Conservation (phyloP, 2,113 vertebrate genomes). For the Perognathus longimembris region DNA sequence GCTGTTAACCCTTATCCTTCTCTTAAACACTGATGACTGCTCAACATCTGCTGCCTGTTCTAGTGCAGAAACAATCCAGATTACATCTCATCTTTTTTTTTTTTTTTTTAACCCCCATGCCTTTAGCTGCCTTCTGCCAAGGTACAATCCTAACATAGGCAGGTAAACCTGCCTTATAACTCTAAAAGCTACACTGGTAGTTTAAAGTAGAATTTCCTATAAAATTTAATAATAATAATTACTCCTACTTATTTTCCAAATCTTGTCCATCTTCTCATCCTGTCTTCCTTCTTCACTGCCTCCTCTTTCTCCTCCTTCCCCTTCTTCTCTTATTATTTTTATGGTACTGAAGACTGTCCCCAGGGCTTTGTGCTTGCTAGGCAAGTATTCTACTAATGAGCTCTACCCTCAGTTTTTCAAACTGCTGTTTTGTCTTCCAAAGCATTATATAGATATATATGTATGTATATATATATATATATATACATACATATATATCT, state of each 20-base stretch:
- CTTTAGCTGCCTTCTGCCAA: not conserved
- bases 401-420: not conserved
- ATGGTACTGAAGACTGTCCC: too few relatives aligned
- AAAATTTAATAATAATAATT: not conserved
- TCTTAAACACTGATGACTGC: not conserved
- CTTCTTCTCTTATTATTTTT: too few relatives aligned
- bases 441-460: too few relatives aligned
- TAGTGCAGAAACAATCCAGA: not conserved
- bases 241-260: not conserved
- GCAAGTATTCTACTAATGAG: too few relatives aligned
- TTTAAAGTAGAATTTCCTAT: not conserved
- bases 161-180: not conserved
- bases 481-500: too few relatives aligned
- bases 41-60: not conserved
- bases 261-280: not conserved
- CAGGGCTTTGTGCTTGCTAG: too few relatives aligned
- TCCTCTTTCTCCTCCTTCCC: too few relatives aligned
- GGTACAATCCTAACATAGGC: not conserved
- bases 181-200: not conserved
- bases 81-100: not conserved
- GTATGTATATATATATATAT: too few relatives aligned
- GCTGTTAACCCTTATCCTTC: not conserved
- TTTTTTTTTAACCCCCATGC: too few relatives aligned
- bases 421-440: not conserved
- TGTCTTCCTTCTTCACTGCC: not conserved